Percentiles rank a stretch among this genome's conserved stretches.
phyloP scores from a whole-genome alignment of 2,113 vertebrate species.

The Dipodomys spectabilis region DNA sequence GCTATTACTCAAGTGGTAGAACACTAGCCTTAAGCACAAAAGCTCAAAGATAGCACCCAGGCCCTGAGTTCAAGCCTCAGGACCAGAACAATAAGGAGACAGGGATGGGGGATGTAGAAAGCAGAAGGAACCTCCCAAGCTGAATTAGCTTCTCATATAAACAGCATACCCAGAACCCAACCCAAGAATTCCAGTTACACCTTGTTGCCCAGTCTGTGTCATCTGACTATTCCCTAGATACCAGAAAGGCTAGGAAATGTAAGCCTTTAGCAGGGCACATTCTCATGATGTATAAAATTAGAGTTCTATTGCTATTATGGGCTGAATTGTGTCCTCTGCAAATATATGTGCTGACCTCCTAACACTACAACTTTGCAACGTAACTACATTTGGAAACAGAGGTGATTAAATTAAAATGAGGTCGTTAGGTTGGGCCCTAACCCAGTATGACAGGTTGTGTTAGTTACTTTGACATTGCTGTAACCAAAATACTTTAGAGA shows the following conservation, averaged over 20 bases:
- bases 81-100: too few species aligned
- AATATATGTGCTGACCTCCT: background rate
- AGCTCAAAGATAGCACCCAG: too few species aligned
- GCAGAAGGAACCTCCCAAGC: background rate
- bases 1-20: too few species aligned
- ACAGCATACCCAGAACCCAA: slow-evolving; percentile 12
- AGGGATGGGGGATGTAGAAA: too few species aligned
- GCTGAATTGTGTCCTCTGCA: background rate
- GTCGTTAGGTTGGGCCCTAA: slow-evolving; percentile 6
- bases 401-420: background rate
- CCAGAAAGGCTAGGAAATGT: slow-evolving; percentile 17
- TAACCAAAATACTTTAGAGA: too few species aligned
- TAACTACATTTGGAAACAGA: background rate
- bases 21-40: too few species aligned
- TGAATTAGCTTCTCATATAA: background rate
- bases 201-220: background rate
- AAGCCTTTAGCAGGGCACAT: background rate
- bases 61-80: too few species aligned
- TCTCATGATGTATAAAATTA: background rate
- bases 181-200: background rate
- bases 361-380: background rate
- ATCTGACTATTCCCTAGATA: background rate
- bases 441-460: background rate
- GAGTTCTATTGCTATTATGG: background rate
- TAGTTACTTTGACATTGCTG: background rate